These are phyloP conservation scores for Uromys caudimaculatus DNA, from an alignment of 2,797 vertebrate genomes.

Conservation along the genomic window DNA sequence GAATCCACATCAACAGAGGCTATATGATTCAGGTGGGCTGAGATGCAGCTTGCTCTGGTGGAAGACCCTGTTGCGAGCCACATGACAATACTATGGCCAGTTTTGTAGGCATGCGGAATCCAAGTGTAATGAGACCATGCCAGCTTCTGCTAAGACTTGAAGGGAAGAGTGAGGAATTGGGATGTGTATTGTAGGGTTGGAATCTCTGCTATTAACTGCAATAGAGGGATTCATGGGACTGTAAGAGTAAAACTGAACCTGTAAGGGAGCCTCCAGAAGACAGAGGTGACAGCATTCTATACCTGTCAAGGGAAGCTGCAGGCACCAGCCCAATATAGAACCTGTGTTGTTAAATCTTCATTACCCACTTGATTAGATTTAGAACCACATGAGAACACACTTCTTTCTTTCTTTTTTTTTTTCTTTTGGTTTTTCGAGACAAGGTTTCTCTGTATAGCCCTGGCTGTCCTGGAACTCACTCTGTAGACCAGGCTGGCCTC, in stretches of 20 bases:
- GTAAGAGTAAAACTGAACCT: background rate
- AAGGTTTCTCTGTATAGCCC: too few species aligned
- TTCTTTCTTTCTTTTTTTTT: too few species aligned
- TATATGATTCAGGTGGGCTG: background rate
- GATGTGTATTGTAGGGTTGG: background rate
- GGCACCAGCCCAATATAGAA: background rate
- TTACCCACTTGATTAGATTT: background rate
- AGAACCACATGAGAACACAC: background rate
- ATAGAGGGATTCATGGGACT: background rate
- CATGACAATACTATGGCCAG: too few species aligned
- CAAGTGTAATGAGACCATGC: background rate
- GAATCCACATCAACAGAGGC: background rate
- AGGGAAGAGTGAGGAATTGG: background rate
- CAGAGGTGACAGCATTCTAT: background rate
- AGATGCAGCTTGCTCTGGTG: background rate
- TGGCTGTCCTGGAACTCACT: too few species aligned
- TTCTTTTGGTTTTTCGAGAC: too few species aligned
- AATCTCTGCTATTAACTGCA: background rate
- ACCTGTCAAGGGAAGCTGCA: background rate
- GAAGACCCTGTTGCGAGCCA: background rate
- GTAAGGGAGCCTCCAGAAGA: background rate
- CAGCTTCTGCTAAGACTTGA: background rate
- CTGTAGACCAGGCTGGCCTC: too few species aligned
- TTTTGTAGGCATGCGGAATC: background rate
- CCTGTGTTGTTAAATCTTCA: background rate